Evolutionary conservation across 1,140 invertebrate genomes (phyloP), one percentile per base, ranked within the genome.

Genomic region (Aphis gossypii): DNA sequence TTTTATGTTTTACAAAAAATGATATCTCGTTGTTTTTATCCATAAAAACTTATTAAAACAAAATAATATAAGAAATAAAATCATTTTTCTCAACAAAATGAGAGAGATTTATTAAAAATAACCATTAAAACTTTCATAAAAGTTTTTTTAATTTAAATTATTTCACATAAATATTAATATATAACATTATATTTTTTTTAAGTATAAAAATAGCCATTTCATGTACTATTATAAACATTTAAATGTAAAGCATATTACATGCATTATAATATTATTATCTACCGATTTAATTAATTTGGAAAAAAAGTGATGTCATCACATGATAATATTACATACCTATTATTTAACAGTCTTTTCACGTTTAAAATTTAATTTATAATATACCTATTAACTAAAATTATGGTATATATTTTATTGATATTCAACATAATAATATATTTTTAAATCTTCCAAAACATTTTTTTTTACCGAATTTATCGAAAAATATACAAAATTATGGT

Each of bases 141-240:
- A 68, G n/a, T 76, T 68, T 68, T n/a, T 68, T 14, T 76, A 35
- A 76, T 76, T 76, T 76, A n/a, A 76, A 76, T 76, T 76, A 76
- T 76, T 76, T 76, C n/a, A n/a, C 60, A 76, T 76, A 35, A 76
- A 76, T 76, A 76, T 68, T 68, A 68, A 68, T n/a, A n/a, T 18
- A 68, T 5, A n/a, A 68, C 18, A 8, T 68, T n/a, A 3, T 68
- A 20, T 68, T 68, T n/a, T 9, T 9, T 60, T 11, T 60, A 30
- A 18, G 14, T 30, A 60, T 5, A 60, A 3, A 68, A n/a, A 68
- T 18, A n/a, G 30, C n/a, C 60, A 68, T 68, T 46, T 7, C 11
- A 46, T 46, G 8, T 46, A 46, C 38, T 41, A 41, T n/a, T 68
- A 5, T 68, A 11, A n/a, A 68, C 3, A 2, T 60, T 3, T 60